Base-by-base conservation (phyloP, 1,140 invertebrate species). In the Conopomorpha cramerella region DNA sequence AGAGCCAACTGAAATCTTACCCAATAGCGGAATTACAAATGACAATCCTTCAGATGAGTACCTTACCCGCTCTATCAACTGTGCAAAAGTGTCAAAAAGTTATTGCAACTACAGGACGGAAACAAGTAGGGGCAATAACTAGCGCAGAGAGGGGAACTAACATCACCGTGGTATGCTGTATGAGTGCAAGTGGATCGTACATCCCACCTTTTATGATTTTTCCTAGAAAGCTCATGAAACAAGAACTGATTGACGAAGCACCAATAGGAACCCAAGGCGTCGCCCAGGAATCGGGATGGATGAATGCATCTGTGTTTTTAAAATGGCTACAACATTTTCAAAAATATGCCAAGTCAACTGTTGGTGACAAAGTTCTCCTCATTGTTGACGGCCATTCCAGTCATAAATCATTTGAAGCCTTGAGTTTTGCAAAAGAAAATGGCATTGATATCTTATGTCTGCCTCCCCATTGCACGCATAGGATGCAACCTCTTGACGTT, bases 31-130 rank as follows among this genome's bases (percentile, higher is more conserved):
- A n/a, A n/a, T n/a, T n/a, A n/a, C n/a, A n/a, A n/a, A n/a, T n/a
- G n/a, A n/a, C n/a, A n/a, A n/a, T n/a, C n/a, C n/a, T n/a, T n/a
- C n/a, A n/a, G n/a, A n/a, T n/a, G n/a, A n/a, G n/a, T n/a, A n/a
- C n/a, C n/a, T n/a, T n/a, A 39, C 66, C 66, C 15, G 68, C 68
- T 1, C 38, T 74, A 15, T 55, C 66, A 14, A 59, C 50, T 37
- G 67, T 79, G 11, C 60, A 59, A 27, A 70, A 71, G 47, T 32
- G 38, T n/a, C 34, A 56, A 11, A 78, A 68, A 47, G 51, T 60
- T 6, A 28, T 59, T 25, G 49, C 53, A 3, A 38, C 41, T 16
- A 61, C 49, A 38, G 64, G 54, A 16, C 53, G 54, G 36, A 55
- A 57, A 29, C 60, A 67, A 49, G 48, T 67, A 8, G 59, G 51